Evolutionary conservation across 2,113 vertebrate genomes (phyloP), one percentile per base, ranked within the genome.

Genomic region (Leptocoma aspasia): DNA sequence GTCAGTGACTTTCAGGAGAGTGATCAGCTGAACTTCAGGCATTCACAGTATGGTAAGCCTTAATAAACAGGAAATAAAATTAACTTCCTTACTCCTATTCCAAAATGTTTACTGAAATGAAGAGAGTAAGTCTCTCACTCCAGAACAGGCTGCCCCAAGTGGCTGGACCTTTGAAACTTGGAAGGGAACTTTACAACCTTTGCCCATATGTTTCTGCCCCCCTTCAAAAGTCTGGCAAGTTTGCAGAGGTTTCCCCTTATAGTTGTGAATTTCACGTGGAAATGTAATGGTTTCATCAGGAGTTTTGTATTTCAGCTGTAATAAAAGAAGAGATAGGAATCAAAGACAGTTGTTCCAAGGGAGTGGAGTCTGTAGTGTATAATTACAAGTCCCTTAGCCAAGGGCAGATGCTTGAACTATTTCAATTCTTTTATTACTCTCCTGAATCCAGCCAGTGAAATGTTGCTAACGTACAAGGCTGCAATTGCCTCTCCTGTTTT

Each of bases 241-340:
- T 95, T 52, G 65, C 64, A 84, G 89, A 96, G 85, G 80, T 97
- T 96, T 94, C 92, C 90, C 92, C 93, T 92, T 95, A 60, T 93
- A 93, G 89, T 24, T 94, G 96, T 95, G 96, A 95, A 95, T 97
- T 96, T 96, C 91, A 94, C 84, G 85, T 95, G 88, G 92, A 96
- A 95, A 94, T 88, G 70, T 92, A 97, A 95, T 95, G 57, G 96
- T 95, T 96, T 97, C 96, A 96, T 96, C 94, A 97, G 92, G 91
- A 92, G 92, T 85, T 94, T 95, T 94, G 90, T 11, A 2, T 93
- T 94, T 97, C 87, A 88, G 37, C 61, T 85, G 81, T 81, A 89
- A 89, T 82, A 81, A 91, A 96, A 90, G 80, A 95, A 80, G 60
- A 92, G 64, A 96, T 92, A 87, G 60, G 64, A 90, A 92, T 87